Evolutionary conservation across 2,113 vertebrate genomes (phyloP), one percentile per base, ranked within the genome.

Genomic region (Amphilophus citrinellus): DNA sequence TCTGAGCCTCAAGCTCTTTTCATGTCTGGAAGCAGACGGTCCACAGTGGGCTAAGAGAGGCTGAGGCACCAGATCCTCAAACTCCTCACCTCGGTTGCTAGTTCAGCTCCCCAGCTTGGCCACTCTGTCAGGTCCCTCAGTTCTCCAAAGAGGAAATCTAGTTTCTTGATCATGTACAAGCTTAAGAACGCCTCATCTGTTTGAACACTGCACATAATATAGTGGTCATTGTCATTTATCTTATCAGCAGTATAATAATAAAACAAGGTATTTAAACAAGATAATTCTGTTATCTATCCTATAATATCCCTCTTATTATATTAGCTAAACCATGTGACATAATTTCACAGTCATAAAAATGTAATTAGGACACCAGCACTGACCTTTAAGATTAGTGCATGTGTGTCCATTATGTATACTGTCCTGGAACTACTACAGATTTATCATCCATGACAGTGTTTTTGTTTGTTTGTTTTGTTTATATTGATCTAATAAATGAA

Each of bases 21-120:
- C 7, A 95, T 93, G 93, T 95, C 94, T 9, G 17, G 81, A 18
- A 84, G 92, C 35, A 95, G 30, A 56, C 76, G 88, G 59, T 95
- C 92, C 39, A 95, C 91, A 66, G 87, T n/a, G 3, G 93, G 84
- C 0, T 92, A 95, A 17, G 93, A 68, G 37, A 90, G 84, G 82
- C 94, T 95, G 56, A 95, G 85, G 50, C 92, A 92, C 30, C 30
- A 5, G 30, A 30, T 30, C 30, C 30, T 95, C 91, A 56, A 95
- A 94, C 80, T 94, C 30, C 92, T 78, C 91, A 94, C 90, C 85
- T 95, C 94, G 14, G 88, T 84, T 83, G 42, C 94, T 90, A 20
- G 88, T 42, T n/a, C 77, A 85, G 59, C 73, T 90, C 56, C 93
- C 56, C 93, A 95, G 7, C 15, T 89, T 63, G 62, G 76, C 62